Evolutionary conservation across 2,888 invertebrate species (phyloP).

Genomic region (Crocallis elinguaria): DNA sequence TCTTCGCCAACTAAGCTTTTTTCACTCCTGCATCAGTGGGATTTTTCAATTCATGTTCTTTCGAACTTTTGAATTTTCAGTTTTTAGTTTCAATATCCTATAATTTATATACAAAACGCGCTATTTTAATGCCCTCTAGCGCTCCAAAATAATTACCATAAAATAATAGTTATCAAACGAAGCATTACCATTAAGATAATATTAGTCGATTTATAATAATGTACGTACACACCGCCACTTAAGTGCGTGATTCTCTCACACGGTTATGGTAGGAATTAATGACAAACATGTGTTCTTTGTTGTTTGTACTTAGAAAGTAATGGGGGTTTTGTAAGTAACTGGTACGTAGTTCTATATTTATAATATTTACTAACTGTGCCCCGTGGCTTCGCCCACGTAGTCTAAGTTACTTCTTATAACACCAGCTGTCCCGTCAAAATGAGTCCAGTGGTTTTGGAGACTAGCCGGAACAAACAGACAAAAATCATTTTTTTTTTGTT

Average conservation of each 20-base stretch:
- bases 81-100: neutral
- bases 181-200: conserved; percentile 66
- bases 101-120: conserved; percentile 16
- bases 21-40: no score
- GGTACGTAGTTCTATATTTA: conserved; percentile 15
- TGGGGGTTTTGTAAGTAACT: conserved; percentile 23
- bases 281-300: conserved; percentile 55
- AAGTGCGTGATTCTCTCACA: conserved; percentile 56
- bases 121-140: conserved; percentile 15
- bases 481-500: no score
- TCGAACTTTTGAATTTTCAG: no score
- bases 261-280: conserved; percentile 54
- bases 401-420: no score
- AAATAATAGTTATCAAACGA: conserved; percentile 38
- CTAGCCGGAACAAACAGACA: no score
- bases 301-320: conserved; percentile 39
- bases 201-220: conserved; percentile 55
- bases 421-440: no score
- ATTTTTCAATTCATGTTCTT: no score
- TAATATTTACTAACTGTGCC: no score
- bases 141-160: conserved; percentile 32
- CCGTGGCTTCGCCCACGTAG: no score
- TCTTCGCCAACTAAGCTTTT: no score
- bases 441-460: no score
- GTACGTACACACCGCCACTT: conserved; percentile 50